Evolutionary conservation across 2,888 invertebrate genomes (phyloP).

Genomic region (Platypus cylindrus): DNA sequence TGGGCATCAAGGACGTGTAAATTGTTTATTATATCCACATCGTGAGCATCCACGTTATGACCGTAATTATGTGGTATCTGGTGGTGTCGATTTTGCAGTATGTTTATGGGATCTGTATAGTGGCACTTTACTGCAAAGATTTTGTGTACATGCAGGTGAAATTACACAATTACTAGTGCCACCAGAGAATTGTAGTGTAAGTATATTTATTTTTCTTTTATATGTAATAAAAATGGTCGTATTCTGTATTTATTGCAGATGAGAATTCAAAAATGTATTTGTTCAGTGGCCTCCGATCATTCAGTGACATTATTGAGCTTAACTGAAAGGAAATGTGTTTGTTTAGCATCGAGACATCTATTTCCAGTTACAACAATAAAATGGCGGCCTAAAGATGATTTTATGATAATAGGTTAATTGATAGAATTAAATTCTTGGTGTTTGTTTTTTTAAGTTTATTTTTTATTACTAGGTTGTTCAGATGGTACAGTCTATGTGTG

Average conservation of each 20-base stretch:
- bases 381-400: conserved; percentile 95
- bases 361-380: conserved; percentile 93
- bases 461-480: conserved; percentile 59
- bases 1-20: conserved; percentile 89
- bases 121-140: conserved; percentile 79
- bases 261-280: conserved; percentile 86
- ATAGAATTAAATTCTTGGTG: neutral
- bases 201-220: conserved; percentile 30
- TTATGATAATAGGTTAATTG: conserved; percentile 63
- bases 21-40: conserved; percentile 89
- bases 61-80: conserved; percentile 79
- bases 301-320: conserved; percentile 89
- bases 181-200: conserved; percentile 77
- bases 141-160: conserved; percentile 97
- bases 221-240: conserved; percentile 8
- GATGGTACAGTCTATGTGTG: conserved; percentile 98
- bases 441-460: neutral
- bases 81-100: conserved; percentile 95
- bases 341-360: conserved; percentile 81
- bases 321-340: conserved; percentile 86
- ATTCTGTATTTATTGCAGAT: conserved; percentile 45
- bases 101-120: conserved; percentile 92
- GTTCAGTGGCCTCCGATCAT: conserved; percentile 95
- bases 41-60: conserved; percentile 83
- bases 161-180: conserved; percentile 90